These are phyloP conservation scores for Mycogona germanica DNA, from an alignment of 2,888 invertebrate species.

Conservation along the genomic window DNA sequence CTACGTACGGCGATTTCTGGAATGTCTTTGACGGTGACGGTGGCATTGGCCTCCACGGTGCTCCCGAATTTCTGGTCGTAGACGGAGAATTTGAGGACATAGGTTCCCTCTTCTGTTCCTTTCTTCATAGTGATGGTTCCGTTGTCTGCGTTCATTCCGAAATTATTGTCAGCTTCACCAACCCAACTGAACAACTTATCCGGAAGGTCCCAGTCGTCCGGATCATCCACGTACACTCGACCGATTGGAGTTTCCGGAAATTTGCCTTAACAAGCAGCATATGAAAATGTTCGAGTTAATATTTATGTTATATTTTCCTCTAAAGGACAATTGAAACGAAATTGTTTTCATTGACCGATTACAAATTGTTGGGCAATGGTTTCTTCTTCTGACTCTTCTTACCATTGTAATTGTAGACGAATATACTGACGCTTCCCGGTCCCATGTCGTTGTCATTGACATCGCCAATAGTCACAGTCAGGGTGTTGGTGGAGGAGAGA, in stretches of 20 bases:
- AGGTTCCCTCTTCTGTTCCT: constrained; percentile 60
- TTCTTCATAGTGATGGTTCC: constrained; percentile 81
- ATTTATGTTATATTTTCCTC: too few relatives aligned
- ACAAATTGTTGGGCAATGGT: too few relatives aligned
- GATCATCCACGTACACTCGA: constrained; percentile 81
- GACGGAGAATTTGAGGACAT: constrained; percentile 51
- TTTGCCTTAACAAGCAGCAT: constrained; percentile 4
- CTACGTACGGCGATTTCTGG: constrained; percentile 84
- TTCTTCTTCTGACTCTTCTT: too few relatives aligned
- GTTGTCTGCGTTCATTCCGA: constrained; percentile 56
- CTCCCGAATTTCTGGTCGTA: constrained; percentile 32
- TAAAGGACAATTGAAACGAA: too few relatives aligned
- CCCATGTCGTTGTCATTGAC: constrained; percentile 84
- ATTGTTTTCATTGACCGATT: too few relatives aligned
- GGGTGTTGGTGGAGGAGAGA: constrained; percentile 63
- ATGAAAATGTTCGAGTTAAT: too few relatives aligned
- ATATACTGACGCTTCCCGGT: constrained; percentile 75
- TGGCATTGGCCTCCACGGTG: constrained; percentile 66
- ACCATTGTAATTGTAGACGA: constrained; percentile 86
- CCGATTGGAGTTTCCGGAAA: constrained; percentile 69
- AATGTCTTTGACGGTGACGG: constrained; percentile 72
- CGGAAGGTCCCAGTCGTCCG: constrained; percentile 91
- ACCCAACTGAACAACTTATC: constrained; percentile 78
- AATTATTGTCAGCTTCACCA: constrained; percentile 44
- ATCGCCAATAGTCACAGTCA: constrained; percentile 87